phyloP scores from a whole-genome alignment of 1,140 invertebrate species.

The Bombus huntii region DNA sequence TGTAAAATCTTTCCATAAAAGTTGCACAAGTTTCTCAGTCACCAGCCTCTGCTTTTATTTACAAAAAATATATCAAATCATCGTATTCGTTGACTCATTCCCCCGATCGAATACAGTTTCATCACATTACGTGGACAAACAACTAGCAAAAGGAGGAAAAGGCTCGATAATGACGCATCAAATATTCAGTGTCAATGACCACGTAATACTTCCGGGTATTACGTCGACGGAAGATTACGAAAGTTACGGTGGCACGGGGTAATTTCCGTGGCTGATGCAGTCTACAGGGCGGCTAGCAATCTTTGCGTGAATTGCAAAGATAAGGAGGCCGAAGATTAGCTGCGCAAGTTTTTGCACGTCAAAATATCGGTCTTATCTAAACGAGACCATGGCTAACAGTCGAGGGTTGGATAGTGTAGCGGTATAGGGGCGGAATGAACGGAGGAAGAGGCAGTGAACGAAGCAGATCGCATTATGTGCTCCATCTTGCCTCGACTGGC shows the following conservation, averaged over 20 bases:
- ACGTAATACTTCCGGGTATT: slow-evolving; percentile 11
- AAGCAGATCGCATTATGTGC: slow-evolving; percentile 56
- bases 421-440: background rate
- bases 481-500: slow-evolving; percentile 43
- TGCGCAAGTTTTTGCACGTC: slow-evolving; percentile 49
- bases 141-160: background rate
- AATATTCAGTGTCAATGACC: slow-evolving; percentile 20
- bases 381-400: slow-evolving; percentile 47
- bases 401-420: background rate
- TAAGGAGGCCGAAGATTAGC: slow-evolving; percentile 58
- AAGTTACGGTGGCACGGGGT: background rate
- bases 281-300: slow-evolving; percentile 7
- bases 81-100: background rate
- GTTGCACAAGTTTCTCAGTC: too few relatives aligned
- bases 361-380: slow-evolving; percentile 66
- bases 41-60: too few relatives aligned
- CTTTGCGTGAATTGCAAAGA: slow-evolving; percentile 50
- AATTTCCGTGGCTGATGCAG: slow-evolving; percentile 31
- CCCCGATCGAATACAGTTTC: background rate
- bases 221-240: background rate
- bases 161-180: background rate
- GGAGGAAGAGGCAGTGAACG: slow-evolving; percentile 36
- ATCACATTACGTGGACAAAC: background rate
- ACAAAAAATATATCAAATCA: background rate
- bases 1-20: too few relatives aligned